Evolutionary conservation across 2,797 vertebrate species (phyloP).

Genomic region (Acropternis orthonyx): DNA sequence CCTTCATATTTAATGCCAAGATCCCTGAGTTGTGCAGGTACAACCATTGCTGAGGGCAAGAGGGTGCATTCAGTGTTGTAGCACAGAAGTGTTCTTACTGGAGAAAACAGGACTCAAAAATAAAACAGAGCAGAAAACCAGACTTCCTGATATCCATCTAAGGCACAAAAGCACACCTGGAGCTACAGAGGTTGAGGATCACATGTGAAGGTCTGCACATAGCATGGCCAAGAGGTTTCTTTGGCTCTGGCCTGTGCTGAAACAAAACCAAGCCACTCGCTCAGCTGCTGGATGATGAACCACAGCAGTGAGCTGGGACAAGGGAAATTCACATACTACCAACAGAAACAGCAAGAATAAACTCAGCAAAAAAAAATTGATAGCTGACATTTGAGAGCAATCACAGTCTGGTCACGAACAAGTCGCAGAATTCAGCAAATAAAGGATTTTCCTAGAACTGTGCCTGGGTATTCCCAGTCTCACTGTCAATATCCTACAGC

Average conservation of each 20-base stretch:
- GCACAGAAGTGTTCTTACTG: not conserved
- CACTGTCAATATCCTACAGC: not conserved
- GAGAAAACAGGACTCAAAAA: not conserved
- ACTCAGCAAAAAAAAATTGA: not conserved
- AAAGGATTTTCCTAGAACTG: not conserved
- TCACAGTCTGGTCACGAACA: not conserved
- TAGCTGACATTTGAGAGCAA: not conserved
- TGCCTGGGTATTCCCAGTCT: not conserved
- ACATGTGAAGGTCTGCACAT: not conserved
- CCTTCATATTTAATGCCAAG: not conserved
- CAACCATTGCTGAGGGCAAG: not conserved
- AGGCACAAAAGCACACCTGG: not conserved
- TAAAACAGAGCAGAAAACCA: not conserved
- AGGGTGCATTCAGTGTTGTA: not conserved
- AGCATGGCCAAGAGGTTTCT: not conserved
- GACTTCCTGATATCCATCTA: not conserved
- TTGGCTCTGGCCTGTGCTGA: not conserved
- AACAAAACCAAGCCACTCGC: not conserved
- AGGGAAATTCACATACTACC: not conserved
- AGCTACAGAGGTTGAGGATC: not conserved
- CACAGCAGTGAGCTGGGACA: not conserved
- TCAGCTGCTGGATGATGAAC: not conserved
- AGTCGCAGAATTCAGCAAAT: not conserved
- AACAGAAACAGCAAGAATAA: not conserved
- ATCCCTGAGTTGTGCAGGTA: not conserved